Evolutionary conservation across 2,797 vertebrate species (phyloP), one percentile per base, ranked within the genome.

Genomic region (Labeo calbasu): DNA sequence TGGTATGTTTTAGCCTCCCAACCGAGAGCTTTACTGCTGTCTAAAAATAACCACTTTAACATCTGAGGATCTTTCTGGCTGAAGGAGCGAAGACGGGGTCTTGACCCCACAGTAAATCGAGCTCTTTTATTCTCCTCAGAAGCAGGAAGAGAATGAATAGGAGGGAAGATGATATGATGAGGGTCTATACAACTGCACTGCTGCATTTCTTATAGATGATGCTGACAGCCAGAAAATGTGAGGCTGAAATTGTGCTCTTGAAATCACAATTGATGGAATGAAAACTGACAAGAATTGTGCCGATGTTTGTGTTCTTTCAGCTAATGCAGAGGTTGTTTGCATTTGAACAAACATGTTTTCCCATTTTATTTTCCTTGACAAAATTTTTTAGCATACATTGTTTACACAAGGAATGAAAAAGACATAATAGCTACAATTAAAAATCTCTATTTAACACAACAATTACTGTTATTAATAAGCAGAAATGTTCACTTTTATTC

Each of bases 51-150:
- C 10, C 2, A 4, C 21, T 25, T 21, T 81, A 28, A 71, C 12
- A 59, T 59, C 81, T 66, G 32, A 75, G 48, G 19, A 28, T 32
- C 25, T 75, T 36, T 73, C 46, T 82, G 28, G 57, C 25, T 65
- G 55, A 43, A 73, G 43, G 13, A 82, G 25, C 17, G 14, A 65
- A 63, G 21, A 68, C 12, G 8, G 4, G 25, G 48, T 48, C 68
- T 71, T 59, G 53, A 72, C 51, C 51, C 15, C 9, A 5, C 3
- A 57, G 10, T 19, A 65, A 75, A 66, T 65, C 28, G 8, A 53
- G 23, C 12, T 72, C 36, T 19, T 53, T 82, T 82, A 11, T 28
- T 77, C 40, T 79, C n/a, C 21, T 17, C 32, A 55, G 48, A 77
- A 23, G 61, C 73, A 23, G 14, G 28, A 82, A 32, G 40, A 10